phyloP scores from a whole-genome alignment of 2,797 vertebrate species.

The Danionella dracula region DNA sequence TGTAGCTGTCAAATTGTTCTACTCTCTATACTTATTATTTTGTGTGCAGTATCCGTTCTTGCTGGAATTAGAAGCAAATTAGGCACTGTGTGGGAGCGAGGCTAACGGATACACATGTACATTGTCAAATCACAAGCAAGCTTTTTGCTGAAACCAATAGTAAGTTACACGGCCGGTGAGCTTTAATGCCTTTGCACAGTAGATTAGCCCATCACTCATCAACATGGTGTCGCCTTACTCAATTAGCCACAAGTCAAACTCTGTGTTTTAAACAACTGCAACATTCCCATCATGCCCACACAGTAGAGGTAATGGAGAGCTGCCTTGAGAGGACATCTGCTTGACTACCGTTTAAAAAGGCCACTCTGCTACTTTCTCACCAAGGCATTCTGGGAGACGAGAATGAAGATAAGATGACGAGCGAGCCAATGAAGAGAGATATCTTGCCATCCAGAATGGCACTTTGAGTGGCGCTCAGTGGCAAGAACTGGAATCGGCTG shows the following conservation, averaged over 20 bases:
- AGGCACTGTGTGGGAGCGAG: background rate
- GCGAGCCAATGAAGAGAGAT: conserved; percentile 38
- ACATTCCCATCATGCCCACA: conserved; percentile 43
- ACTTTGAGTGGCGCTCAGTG: conserved; percentile 25
- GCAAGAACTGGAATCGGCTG: conserved; percentile 36
- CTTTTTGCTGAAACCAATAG: conserved; percentile 15
- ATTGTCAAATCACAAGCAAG: conserved; percentile 29
- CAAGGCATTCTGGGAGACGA: conserved; percentile 1
- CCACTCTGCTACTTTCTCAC: conserved; percentile 25
- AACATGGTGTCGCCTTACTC: conserved; percentile 42
- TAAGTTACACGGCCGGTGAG: conserved; percentile 14
- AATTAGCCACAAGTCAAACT: conserved; percentile 41
- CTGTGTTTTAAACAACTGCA: conserved; percentile 42
- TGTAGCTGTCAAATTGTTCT: conserved; percentile 33
- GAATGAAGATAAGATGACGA: conserved; percentile 30
- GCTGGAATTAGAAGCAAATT: background rate
- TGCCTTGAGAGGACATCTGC: conserved; percentile 32
- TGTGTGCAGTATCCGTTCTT: conserved; percentile 4
- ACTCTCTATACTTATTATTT: conserved; percentile 14
- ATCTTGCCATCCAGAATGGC: conserved; percentile 23
- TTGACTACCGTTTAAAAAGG: conserved; percentile 21
- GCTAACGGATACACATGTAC: background rate
- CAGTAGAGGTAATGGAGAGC: conserved; percentile 33
- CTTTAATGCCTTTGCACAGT: conserved; percentile 27
- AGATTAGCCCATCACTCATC: conserved; percentile 48